phyloP scores from a whole-genome alignment of 2,113 vertebrate species.

The Tretioscincus oriximinensis region DNA sequence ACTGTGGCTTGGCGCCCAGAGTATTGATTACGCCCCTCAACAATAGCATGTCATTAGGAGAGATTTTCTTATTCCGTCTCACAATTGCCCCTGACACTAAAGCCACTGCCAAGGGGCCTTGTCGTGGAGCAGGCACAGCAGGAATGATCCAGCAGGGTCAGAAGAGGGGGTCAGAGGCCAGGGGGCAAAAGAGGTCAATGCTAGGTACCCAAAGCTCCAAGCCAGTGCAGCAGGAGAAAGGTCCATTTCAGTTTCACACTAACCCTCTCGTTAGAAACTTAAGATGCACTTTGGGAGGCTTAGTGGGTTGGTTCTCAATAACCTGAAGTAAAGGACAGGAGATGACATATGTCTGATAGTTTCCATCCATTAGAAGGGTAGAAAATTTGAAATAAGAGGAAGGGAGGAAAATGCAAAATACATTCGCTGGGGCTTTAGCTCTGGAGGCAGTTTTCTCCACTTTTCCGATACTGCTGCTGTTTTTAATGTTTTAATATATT shows the following conservation, averaged over 20 bases:
- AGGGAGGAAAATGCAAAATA: accelerated
- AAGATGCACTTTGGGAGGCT: slow-evolving; percentile 57
- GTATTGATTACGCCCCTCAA: slow-evolving; percentile 60
- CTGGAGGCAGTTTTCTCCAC: too few relatives aligned
- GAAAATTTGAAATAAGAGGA: slow-evolving; percentile 2
- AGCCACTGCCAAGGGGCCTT: slow-evolving; percentile 52
- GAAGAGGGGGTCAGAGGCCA: slow-evolving; percentile 57
- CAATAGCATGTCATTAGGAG: slow-evolving; percentile 40
- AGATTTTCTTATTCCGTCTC: slow-evolving; percentile 47
- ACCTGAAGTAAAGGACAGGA: slow-evolving; percentile 32
- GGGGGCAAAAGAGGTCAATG: slow-evolving; percentile 57
- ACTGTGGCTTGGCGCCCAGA: slow-evolving; percentile 33
- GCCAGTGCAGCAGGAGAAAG: slow-evolving; percentile 25
- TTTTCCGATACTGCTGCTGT: too few relatives aligned
- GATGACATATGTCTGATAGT: slow-evolving; percentile 15
- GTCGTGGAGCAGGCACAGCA: slow-evolving; percentile 48
- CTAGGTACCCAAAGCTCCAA: slow-evolving; percentile 18
- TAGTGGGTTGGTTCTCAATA: slow-evolving; percentile 3
- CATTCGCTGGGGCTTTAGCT: background rate
- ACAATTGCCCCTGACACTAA: slow-evolving; percentile 10
- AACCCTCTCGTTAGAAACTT: slow-evolving; percentile 56
- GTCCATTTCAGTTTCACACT: slow-evolving; percentile 44
- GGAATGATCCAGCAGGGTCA: slow-evolving; percentile 57
- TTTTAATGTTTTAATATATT: too few relatives aligned
- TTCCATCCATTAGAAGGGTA: accelerated